Conservation (phyloP, 92 coral and sea anemone genomes). For the Chrysogorgia sp. region DNA sequence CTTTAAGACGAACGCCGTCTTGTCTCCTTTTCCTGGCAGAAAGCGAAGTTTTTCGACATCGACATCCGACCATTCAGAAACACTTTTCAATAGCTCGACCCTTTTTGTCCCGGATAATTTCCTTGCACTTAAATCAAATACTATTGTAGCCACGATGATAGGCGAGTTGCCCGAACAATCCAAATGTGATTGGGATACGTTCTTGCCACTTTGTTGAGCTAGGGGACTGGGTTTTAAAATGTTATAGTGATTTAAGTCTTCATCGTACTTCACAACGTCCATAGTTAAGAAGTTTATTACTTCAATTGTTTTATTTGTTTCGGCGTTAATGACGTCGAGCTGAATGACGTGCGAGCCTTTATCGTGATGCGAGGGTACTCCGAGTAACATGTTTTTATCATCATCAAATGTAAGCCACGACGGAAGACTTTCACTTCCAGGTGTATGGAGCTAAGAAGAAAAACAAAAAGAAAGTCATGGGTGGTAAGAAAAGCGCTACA, state of each 20-base stretch:
- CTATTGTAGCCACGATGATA: slow-evolving; percentile 86
- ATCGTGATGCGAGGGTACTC: slow-evolving; percentile 89
- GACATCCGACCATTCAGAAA: slow-evolving; percentile 73
- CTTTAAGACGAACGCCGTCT: slow-evolving; percentile 83
- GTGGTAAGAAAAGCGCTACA: too few species aligned
- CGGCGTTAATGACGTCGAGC: slow-evolving; percentile 53
- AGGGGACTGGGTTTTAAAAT: slow-evolving; percentile 54
- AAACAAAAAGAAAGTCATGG: background rate
- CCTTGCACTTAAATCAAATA: slow-evolving; percentile 81
- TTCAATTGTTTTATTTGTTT: slow-evolving; percentile 46
- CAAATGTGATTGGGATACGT: slow-evolving; percentile 8
- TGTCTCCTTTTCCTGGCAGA: slow-evolving; percentile 92
- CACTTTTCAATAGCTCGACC: slow-evolving; percentile 67
- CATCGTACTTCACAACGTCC: slow-evolving; percentile 57
- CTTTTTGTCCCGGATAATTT: slow-evolving; percentile 76
- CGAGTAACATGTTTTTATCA: slow-evolving; percentile 61
- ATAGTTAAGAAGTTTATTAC: slow-evolving; percentile 53
- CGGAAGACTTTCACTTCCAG: slow-evolving; percentile 76
- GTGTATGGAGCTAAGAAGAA: slow-evolving; percentile 65
- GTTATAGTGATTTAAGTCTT: slow-evolving; percentile 68
- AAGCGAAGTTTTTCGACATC: slow-evolving; percentile 66
- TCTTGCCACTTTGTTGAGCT: slow-evolving; percentile 45
- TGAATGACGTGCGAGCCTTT: slow-evolving; percentile 72
- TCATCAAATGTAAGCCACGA: slow-evolving; percentile 85
- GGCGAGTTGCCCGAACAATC: slow-evolving; percentile 74